Base-by-base conservation (phyloP, 1,140 invertebrate genomes). In the Zaprionus nigranus region DNA sequence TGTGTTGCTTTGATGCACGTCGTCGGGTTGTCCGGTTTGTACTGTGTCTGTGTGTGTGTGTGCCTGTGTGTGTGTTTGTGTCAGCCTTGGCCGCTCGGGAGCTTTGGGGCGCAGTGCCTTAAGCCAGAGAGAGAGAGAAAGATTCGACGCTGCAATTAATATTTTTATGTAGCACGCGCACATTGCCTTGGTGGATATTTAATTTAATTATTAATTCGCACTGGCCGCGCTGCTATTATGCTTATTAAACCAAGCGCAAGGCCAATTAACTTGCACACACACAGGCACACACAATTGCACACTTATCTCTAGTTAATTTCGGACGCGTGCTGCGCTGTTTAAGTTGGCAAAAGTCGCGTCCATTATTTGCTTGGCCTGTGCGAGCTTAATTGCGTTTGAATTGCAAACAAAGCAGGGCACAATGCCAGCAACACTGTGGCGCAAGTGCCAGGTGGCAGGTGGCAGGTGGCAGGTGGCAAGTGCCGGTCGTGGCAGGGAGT, bases 121-220 rank as follows among this genome's bases (percentile, higher is more conserved):
- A 87, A 77, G 84, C 70, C 69, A 73, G 70, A 81, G 6, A 28
- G 26, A 28, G 26, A 28, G 26, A 28, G 26, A 28, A 7, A 28
- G 70, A 81, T 84, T 84, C 79, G 67, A 74, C 38, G 38, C 36
- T 87, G 81, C 71, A 88, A 87, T 87, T 87, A 87, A 87, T 87
- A 81, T 78, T 88, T 88, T 87, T 78, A 90, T 64, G 78, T 51
- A 40, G 40, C 60, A 22, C 59, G 43, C 66, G 53, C 34, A 12
- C 46, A 1, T 4, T 53, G 53, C 67, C 58, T 69, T 57, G 60
- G 43, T 58, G 78, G 54, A 83, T 83, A 81, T 84, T 87, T 84
- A 90, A 88, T 88, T 88, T 70, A 88, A 88, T 88, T 81, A 88
- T 88, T 90, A 90, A 88, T 88, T 84, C 83, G 72, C 78, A 59